Evolutionary conservation across 2,113 vertebrate genomes (phyloP), one percentile per base, ranked within the genome.

Genomic region (Paedocypris sp.): DNA sequence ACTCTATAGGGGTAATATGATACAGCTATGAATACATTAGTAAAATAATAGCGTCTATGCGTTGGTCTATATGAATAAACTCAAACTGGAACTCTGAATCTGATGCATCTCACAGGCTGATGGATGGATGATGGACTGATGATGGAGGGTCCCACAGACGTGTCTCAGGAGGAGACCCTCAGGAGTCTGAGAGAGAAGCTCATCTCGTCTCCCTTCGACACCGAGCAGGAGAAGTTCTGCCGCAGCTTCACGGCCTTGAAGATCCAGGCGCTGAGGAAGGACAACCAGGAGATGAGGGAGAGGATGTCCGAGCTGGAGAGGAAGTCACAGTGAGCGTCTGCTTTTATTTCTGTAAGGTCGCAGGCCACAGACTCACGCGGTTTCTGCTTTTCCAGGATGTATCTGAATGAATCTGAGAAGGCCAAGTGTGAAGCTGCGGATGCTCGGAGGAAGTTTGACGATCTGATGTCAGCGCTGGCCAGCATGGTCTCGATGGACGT

Each of bases 101-200:
- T n/a, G n/a, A n/a, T n/a, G n/a, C n/a, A n/a, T n/a, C n/a, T n/a
- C n/a, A n/a, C n/a, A n/a, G n/a, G n/a, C n/a, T n/a, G n/a, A n/a
- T n/a, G n/a, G n/a, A n/a, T n/a, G n/a, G n/a, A n/a, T n/a, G n/a
- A n/a, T n/a, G n/a, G n/a, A n/a, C n/a, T n/a, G n/a, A n/a, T n/a
- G n/a, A n/a, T 67, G 70, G 81, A 88, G 26, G 75, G 83, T 28
- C 75, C 82, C 32, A 83, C 70, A 69, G 68, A 83, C 61, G 69
- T 79, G 6, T 82, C 82, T 57, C 84, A 80, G 65, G 85, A 87
- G 68, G 66, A 72, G 19, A 79, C 60, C 45, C 71, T 81, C 36
- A 83, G 86, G 43, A 84, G 87, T 20, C 56, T 89, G 20, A 80
- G 86, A 1, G 85, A 89, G 20, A 66, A 60, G 1, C 77, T 82